Conservation (phyloP, 1,140 invertebrate species). For the Batillaria attramentaria region DNA sequence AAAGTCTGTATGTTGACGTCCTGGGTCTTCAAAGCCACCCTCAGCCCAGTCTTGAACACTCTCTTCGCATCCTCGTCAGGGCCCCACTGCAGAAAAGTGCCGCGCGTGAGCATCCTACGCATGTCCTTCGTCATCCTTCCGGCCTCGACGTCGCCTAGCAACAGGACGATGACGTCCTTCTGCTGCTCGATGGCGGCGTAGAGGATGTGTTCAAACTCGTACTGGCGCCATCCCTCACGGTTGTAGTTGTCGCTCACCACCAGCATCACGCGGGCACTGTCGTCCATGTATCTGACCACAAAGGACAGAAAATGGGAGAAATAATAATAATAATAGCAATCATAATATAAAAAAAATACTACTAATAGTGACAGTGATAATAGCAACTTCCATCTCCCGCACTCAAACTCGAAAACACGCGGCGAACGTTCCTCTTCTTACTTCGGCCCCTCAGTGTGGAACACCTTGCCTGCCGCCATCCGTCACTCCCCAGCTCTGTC, state of each 20-base stretch:
- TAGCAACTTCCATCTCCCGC: too few species aligned
- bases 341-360: too few species aligned
- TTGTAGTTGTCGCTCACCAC: conserved; percentile 19
- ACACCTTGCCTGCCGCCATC: too few species aligned
- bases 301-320: too few species aligned
- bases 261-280: conserved; percentile 18
- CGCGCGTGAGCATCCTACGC: conserved; percentile 26
- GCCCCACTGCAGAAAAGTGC: conserved; percentile 26
- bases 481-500: too few species aligned
- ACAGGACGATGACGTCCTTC: conserved; percentile 25
- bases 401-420: too few species aligned
- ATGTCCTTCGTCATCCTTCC: conserved; percentile 28
- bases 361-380: too few species aligned
- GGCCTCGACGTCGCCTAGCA: conserved; percentile 26
- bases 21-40: conserved; percentile 17
- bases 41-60: not conserved
- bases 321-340: too few species aligned
- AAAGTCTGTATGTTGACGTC: not conserved
- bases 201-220: conserved; percentile 24
- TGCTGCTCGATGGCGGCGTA: conserved; percentile 25
- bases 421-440: too few species aligned
- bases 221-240: conserved; percentile 23
- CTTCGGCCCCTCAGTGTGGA: too few species aligned
- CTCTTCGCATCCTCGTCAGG: not conserved
- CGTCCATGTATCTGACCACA: conserved; percentile 20